Evolutionary conservation across 2,113 vertebrate species (phyloP).

Genomic region (Bolborhynchus lineola): DNA sequence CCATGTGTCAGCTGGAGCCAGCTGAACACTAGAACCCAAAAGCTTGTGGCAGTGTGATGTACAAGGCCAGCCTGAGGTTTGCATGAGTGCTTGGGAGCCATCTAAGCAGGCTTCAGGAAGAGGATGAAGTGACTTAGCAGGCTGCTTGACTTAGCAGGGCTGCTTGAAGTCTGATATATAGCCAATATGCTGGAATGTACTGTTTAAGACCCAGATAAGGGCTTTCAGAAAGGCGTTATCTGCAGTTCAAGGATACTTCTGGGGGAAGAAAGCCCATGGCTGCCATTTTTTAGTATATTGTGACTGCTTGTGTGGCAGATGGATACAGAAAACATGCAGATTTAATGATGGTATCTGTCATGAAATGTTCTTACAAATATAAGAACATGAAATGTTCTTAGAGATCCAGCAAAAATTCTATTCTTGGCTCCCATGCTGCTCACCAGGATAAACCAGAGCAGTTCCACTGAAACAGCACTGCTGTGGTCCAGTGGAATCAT

Average conservation of each 20-base stretch:
- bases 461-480: background rate
- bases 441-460: background rate
- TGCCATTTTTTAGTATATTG: background rate
- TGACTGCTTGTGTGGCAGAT: background rate
- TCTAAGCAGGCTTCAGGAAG: background rate
- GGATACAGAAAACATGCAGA: background rate
- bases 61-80: background rate
- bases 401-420: background rate
- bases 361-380: background rate
- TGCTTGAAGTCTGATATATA: background rate
- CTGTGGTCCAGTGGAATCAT: accelerated
- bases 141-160: background rate
- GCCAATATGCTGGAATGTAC: background rate
- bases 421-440: background rate
- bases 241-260: background rate
- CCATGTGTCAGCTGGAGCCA: background rate
- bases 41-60: background rate
- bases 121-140: background rate
- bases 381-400: background rate
- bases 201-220: background rate
- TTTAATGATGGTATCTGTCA: background rate
- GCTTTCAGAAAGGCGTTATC: background rate
- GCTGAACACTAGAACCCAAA: background rate
- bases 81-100: background rate
- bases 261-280: background rate